phyloP scores from a whole-genome alignment of 2,797 vertebrate species.

The Schizopygopsis pylzovi region DNA sequence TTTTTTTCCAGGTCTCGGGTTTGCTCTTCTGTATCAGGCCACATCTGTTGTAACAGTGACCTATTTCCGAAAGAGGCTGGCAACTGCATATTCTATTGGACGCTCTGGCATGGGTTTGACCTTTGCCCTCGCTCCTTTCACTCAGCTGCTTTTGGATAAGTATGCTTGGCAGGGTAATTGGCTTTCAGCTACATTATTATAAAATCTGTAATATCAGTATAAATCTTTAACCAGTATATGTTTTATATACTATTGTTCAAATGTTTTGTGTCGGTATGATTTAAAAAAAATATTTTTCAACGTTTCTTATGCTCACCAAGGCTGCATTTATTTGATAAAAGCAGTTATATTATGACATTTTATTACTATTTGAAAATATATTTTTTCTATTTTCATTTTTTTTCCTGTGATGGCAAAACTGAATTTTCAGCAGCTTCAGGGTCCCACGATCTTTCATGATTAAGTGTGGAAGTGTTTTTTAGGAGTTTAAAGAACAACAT shows the following conservation, averaged over 20 bases:
- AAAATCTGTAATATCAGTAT: not conserved
- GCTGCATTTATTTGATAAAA: not conserved
- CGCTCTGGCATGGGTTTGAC: slow-evolving; percentile 93
- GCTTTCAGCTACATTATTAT: not conserved
- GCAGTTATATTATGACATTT: not conserved
- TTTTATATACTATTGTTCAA: not conserved
- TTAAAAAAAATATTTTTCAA: no score
- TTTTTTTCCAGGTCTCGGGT: slow-evolving; percentile 83
- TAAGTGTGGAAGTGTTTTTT: not conserved
- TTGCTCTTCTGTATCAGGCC: slow-evolving; percentile 88
- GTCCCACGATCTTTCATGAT: not conserved
- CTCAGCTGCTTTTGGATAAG: slow-evolving; percentile 85
- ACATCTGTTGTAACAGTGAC: slow-evolving; percentile 84
- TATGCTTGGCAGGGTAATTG: slow-evolving; percentile 92
- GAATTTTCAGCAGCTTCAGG: not conserved
- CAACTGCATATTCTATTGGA: slow-evolving; percentile 84
- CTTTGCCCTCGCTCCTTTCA: slow-evolving; percentile 89
- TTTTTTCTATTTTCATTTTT: not conserved
- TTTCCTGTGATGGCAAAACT: not conserved
- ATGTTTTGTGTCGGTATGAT: not conserved
- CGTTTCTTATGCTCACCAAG: not conserved
- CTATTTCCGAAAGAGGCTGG: slow-evolving; percentile 86
- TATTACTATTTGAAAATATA: not conserved
- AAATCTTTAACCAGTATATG: not conserved
- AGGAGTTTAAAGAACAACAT: not conserved